Evolutionary conservation across 1,140 invertebrate species (phyloP), one percentile per base, ranked within the genome.

Genomic region (Diabrotica undecimpunctata): DNA sequence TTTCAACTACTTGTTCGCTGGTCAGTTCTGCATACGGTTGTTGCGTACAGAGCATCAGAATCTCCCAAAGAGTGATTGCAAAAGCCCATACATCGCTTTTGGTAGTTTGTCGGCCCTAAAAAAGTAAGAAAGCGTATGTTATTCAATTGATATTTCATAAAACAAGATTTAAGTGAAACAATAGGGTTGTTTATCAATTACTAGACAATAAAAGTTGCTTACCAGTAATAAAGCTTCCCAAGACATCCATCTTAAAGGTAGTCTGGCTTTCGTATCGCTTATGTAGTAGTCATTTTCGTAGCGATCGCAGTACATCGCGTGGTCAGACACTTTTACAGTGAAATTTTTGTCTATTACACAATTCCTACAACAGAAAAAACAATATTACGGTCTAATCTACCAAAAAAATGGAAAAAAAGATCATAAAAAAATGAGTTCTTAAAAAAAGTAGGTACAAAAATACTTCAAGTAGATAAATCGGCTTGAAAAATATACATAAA

Each of bases 161-260:
- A 25, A 25, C 25, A 25, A 53, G 7, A 53, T 52, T 52, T 5
- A 5, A 12, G 25, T 25, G 25, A 25, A 25, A 25, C 25, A 25
- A 4, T 25, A 25, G n/a, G n/a, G n/a, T 25, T 25, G 25, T 25
- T 25, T 25, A 2, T 4, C 25, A 25, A 25, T 25, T 1, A 25
- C 25, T 25, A 25, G 25, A 25, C 4, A 25, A 25, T 25, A 25
- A 4, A 5, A 54, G 7, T 11, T 35, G 50, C 83, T 84, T 83
- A 93, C 91, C 83, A 93, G 72, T 41, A 93, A 77, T 69, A 93
- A 86, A 75, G 89, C 90, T 79, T 94, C 92, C 92, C 91, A 93
- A 13, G 90, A 86, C 82, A 91, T 84, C 90, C 90, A 92, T 72
- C 90, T 83, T 63, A 92, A 88, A 38, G 90, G 90, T 68, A 88